Evolutionary conservation across 1,140 invertebrate genomes (phyloP).

Genomic region (Limonius californicus): DNA sequence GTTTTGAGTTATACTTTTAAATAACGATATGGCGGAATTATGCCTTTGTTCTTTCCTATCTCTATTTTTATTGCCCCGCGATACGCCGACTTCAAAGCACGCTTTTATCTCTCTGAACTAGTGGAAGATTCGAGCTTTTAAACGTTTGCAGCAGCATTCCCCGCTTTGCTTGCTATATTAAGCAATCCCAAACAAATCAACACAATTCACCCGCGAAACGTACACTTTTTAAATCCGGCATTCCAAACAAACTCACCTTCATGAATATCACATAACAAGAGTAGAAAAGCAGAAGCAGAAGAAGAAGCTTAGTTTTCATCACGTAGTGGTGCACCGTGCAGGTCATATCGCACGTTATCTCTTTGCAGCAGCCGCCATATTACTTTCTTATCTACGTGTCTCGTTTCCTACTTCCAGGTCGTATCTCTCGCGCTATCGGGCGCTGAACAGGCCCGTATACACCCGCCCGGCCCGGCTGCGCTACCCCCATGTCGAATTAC

Average conservation of each 20-base stretch:
- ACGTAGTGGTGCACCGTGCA: constrained; percentile 25
- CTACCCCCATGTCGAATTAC: constrained; percentile 8
- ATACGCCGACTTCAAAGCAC: not conserved
- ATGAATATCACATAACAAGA: constrained; percentile 24
- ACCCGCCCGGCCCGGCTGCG: constrained; percentile 9
- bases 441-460: constrained; percentile 35
- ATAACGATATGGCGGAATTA: not conserved
- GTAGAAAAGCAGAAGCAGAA: no score
- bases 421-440: constrained; percentile 39
- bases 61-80: not conserved
- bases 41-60: not conserved
- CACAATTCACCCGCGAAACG: not conserved
- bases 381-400: constrained; percentile 44
- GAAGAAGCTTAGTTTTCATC: no score
- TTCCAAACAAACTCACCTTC: constrained; percentile 16
- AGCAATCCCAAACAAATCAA: not conserved
- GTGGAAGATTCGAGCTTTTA: not conserved
- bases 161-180: not conserved
- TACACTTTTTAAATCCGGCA: not conserved
- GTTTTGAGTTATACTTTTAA: not conserved
- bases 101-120: not conserved
- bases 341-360: constrained; percentile 41
- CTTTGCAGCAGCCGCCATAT: constrained; percentile 42
- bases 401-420: constrained; percentile 44
- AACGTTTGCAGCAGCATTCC: not conserved